Conservation (phyloP, 2,113 vertebrate genomes). For the Solea senegalensis region DNA sequence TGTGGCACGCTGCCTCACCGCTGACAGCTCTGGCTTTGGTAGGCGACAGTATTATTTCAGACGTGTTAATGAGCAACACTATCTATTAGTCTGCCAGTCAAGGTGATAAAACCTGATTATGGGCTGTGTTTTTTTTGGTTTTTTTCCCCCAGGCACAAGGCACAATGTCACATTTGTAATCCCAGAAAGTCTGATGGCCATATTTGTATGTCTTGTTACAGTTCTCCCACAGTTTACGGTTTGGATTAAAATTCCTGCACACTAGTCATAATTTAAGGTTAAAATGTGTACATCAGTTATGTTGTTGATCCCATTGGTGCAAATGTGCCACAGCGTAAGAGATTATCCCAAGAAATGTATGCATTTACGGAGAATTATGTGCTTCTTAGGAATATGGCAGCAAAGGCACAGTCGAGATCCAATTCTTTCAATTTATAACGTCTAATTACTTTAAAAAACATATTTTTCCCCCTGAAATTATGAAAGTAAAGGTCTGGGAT, state of each 20-base stretch:
- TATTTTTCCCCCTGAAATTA: neutral
- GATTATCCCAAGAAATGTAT: neutral
- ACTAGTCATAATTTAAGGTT: conserved; percentile 21
- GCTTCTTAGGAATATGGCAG: conserved; percentile 6
- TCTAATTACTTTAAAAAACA: neutral
- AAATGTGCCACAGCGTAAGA: conserved; percentile 13
- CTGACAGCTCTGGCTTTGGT: conserved; percentile 33
- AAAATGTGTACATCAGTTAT: conserved; percentile 15
- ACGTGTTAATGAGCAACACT: conserved; percentile 51
- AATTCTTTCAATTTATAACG: conserved; percentile 1
- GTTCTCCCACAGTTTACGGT: neutral
- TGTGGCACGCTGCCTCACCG: conserved; percentile 25
- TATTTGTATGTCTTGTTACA: conserved; percentile 7
- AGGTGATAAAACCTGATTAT: conserved; percentile 34
- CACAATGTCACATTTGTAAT: conserved; percentile 19
- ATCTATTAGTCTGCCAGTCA: conserved; percentile 46
- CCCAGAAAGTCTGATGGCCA: neutral
- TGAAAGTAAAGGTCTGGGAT: neutral
- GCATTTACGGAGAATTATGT: conserved; percentile 2
- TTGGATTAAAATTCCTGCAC: neutral
- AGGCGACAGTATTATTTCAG: conserved; percentile 37
- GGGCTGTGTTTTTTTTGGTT: conserved; percentile 15
- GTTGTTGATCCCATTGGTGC: neutral
- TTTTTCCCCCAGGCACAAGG: neutral
- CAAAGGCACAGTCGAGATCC: neutral